Base-by-base conservation (phyloP, 2,797 vertebrate species). In the Microctenopoma steveboyesi region DNA sequence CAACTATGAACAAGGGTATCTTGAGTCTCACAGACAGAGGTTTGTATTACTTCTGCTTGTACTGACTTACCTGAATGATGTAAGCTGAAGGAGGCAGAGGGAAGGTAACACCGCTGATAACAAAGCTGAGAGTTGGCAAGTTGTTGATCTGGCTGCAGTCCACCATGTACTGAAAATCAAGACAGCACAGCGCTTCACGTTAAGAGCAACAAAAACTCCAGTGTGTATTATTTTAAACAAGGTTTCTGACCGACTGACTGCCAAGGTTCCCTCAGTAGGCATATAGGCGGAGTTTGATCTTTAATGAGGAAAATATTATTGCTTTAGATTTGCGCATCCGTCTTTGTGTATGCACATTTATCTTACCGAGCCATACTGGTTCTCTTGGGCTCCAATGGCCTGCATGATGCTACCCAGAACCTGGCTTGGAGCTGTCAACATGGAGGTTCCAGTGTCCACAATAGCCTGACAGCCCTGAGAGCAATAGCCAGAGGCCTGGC, bases 381-480 rank as follows among this genome's bases (percentile, higher is more conserved):
- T 37, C 50, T 74, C 9, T 64, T 94, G 83, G 46, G 92, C 94
- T 28, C 93, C 92, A 25, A 92, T 72, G 0, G 58, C 14, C 72
- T 93, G 47, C 57, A 95, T 75, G 65, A 95, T 74, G 59, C 1
- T 4, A 30, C 16, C 46, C 0, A 95, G 0, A 82, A 87, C 55
- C 50, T 92, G 51, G 33, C 78, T 40, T 33, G 95, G 94, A 35
- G 89, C 85, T 0, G 94, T 92, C 67, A 96, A 81, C 22, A 62
- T 64, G 55, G 91, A 94, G 0, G 93, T 96, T 56, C 95, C 94
- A 0, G 94, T 95, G 76, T 95, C 95, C 81, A 95, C 93, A 7
- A 94, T 88, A 57, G 90, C 88, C 85, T 95, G 94, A 82, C 94
- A 96, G 66, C 94, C 95, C 63, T 83, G 64, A 27, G 80, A 88